Base-by-base conservation (phyloP, 2,113 vertebrate genomes). In the Eleginops maclovinus region DNA sequence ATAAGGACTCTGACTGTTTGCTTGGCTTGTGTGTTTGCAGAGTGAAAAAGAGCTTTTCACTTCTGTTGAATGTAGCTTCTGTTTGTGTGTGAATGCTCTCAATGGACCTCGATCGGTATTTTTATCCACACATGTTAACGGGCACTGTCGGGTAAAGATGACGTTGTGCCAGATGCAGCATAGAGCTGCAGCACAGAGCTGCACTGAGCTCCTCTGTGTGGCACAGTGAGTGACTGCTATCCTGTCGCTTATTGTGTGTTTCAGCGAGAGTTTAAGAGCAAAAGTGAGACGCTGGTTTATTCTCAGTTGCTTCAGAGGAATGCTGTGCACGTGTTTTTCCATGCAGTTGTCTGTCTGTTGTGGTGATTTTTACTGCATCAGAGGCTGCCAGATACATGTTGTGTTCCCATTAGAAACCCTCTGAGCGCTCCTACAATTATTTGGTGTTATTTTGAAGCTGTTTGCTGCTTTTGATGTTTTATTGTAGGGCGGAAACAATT, bases 41-140 rank as follows among this genome's bases (percentile, higher is more conserved):
- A 69, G 72, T 67, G 22, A 24, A 19, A 69, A 82, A 91, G 88
- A 82, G 74, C 88, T 79, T 87, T 93, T 93, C 91, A 92, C 75
- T 43, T 50, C 75, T 19, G 36, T 41, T 94, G 91, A 93, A 92
- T 89, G 85, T 44, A 79, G 78, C 77, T 54, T 72, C 79, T 92
- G 93, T 93, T 56, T 68, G 40, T 74, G 62, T 44, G 50, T 78
- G 86, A 71, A 70, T 67, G 79, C 63, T 63, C 64, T 56, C 65
- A 0, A 28, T n/a, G 8, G 56, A 61, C 73, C 53, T 73, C 14
- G 21, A 72, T 61, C 58, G 83, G 74, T 82, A 28, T 88, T 87
- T 82, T 53, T 85, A 40, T 79, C 41, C 44, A 41, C 77, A 46
- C 75, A 66, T 75, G 72, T 82, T 72, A 78, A 54, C 58, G 15